Evolutionary conservation across 23 tunicate species (phyloP), one percentile per base, ranked within the genome.

Genomic region (Botrylloides violaceus): DNA sequence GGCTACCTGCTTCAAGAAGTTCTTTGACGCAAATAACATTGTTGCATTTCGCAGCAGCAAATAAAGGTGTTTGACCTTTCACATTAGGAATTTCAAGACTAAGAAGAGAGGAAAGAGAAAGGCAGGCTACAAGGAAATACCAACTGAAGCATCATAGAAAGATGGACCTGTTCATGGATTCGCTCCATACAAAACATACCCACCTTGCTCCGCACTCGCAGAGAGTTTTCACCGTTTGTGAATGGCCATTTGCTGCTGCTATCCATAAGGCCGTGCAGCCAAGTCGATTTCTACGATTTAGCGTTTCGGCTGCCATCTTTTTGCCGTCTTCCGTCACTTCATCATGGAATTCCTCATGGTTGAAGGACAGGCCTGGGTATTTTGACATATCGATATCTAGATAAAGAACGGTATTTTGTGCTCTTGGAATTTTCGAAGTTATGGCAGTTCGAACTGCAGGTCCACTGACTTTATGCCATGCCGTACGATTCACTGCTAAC

Each of bases 1-100:
- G 24, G 47, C 24, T 36, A 66, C 73, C 73, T 20, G 85, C 79
- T 72, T 83, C 78, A 2, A 90, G 77, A 6, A 90, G 70, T 3
- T 65, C 57, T 27, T 66, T 66, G 35, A 83, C 84, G 66, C 79
- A 68, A 26, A 50, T 63, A 4, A 73, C 49, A 27, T 83, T 79
- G 70, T 90, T 90, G 66, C 65, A 83, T 66, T 90, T 90, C 20
- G 79, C 36, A 3, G 97, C 97, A 4, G 97, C 97, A 65, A 77
- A 66, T 21, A 90, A 59, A n/a, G 97, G 84, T 1, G 97, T 90
- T 55, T 90, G 97, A 1, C 84, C 84, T 83, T 90, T 90, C 34
- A 90, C 71, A 56, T 90, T 84, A 32, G 58, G 61, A 6, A 61
- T 75, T 49, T 90, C 97, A 35, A 90, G 68, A 47, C 97, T 87